Base-by-base conservation (phyloP, 2,113 vertebrate genomes). In the Zingel zingel region DNA sequence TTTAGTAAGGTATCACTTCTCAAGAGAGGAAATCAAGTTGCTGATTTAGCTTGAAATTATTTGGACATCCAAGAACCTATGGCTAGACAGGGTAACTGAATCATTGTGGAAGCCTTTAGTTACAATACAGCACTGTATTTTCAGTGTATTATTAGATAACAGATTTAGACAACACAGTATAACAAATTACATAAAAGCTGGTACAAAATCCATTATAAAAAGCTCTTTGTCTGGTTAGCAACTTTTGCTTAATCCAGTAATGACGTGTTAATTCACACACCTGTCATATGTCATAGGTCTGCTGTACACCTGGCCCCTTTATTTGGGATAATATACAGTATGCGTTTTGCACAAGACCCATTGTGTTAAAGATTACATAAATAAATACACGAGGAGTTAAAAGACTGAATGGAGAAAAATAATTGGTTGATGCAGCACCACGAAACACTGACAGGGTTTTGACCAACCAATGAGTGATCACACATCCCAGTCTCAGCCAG, bases 301-400 rank as follows among this genome's bases (percentile, higher is more conserved):
- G 72, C 57, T 50, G 25, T 21, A 53, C 77, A 85, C 74, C 59
- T 86, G 80, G 82, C 54, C 47, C 51, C 15, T 77, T 83, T 63
- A 74, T 69, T 58, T 61, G 39, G 1, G 7, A 74, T 21, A 16
- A 5, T 50, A 12, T 36, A 19, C 25, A 43, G 39, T 43, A 43
- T 11, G 10, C 21, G 15, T 68, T 74, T 72, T 57, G n/a, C 54
- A 81, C 13, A 39, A 47, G 0, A 57, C 11, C 56, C 18, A 68
- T 77, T 39, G 33, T 79, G 43, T 73, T 33, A 91, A 74, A 77
- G 19, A 71, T 76, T 59, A 84, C 12, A 43, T 82, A 66, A 82
- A 83, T 23, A 51, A 86, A 84, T 27, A 48, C 6, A 70, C 8
- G 2, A 4, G 0, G 11, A 67, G 33, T 84, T 63, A 86, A 83